phyloP scores from a whole-genome alignment of 2,113 vertebrate species.

The Nesospiza acunhae region DNA sequence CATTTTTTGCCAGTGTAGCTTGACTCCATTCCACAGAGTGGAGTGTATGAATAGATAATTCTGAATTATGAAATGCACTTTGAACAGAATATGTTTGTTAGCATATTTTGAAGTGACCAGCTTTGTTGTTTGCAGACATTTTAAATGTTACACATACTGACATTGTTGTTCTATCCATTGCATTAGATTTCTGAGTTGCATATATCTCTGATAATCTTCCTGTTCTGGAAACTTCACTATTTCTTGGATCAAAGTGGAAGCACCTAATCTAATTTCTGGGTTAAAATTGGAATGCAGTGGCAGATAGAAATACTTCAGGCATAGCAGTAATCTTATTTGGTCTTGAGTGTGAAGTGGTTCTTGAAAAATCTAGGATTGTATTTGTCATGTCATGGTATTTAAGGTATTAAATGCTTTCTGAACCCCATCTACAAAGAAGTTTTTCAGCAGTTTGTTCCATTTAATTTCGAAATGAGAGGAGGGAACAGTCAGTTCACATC shows the following conservation, averaged over 20 bases:
- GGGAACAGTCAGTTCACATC: background rate
- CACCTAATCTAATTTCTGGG: background rate
- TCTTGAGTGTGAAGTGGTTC: background rate
- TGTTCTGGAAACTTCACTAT: background rate
- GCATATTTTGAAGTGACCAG: background rate
- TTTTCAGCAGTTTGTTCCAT: background rate
- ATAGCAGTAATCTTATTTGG: background rate
- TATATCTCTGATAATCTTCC: background rate
- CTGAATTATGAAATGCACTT: background rate
- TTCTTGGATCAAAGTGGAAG: background rate
- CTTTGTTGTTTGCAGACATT: background rate
- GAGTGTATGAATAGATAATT: background rate
- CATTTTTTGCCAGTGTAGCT: background rate
- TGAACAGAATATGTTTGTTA: background rate
- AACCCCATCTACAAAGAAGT: background rate
- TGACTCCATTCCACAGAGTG: background rate
- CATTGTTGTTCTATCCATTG: rapidly evolving
- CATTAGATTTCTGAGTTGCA: background rate
- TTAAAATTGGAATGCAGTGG: background rate
- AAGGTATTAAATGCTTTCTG: background rate
- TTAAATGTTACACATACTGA: background rate
- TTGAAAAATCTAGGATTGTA: background rate
- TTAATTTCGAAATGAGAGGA: background rate
- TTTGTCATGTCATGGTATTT: conserved; percentile 8
- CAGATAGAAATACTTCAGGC: background rate